Base-by-base conservation (phyloP, 1,140 invertebrate species). In the Procambarus clarkii region DNA sequence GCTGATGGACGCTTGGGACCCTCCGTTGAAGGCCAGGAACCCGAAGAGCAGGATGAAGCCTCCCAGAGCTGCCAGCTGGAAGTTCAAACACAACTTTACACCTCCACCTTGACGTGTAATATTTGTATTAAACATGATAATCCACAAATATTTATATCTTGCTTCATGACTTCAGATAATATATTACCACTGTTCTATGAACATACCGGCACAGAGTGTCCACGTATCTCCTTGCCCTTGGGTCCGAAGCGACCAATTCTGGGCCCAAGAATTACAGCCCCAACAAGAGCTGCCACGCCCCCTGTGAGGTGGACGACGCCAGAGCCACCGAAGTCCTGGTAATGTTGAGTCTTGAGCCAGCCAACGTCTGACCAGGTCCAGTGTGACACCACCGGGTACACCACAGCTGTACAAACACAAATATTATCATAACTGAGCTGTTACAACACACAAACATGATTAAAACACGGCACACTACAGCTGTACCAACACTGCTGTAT, bases 11-110 rank as follows among this genome's bases (percentile, higher is more conserved):
- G 1, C 86, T 92, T 94, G 0, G 95, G 34, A 96, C 0, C 95
- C 96, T 8, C 95, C 96, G 93, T 96, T 96, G 94, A 96, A 96
- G 0, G 96, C 95, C 46, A 96, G 93, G 93, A 96, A 96, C 2
- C 96, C 96, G 88, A 96, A 95, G 79, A 96, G 94, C 15, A 96
- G 94, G 79, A 96, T 95, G 92, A 96, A 94, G 1, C 95, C 95
- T 15, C 96, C 96, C 34, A 96, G 92, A 54, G 95, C 95, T 11
- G 95, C 88, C 34, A 96, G 94, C 92, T 92, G 81, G 1, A 50
- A 95, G 34, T 34, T 34, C 34, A 34, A 34, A 34, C 34, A 34
- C 34, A 34, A 34, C 34, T 34, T 1, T 34, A 34, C 34, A 34
- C 34, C 34, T 34, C 34, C 34, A 34, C 34, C 34, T 34, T 34